Evolutionary conservation across 2,113 vertebrate genomes (phyloP), one percentile per base, ranked within the genome.

Genomic region (Oriolus oriolus): DNA sequence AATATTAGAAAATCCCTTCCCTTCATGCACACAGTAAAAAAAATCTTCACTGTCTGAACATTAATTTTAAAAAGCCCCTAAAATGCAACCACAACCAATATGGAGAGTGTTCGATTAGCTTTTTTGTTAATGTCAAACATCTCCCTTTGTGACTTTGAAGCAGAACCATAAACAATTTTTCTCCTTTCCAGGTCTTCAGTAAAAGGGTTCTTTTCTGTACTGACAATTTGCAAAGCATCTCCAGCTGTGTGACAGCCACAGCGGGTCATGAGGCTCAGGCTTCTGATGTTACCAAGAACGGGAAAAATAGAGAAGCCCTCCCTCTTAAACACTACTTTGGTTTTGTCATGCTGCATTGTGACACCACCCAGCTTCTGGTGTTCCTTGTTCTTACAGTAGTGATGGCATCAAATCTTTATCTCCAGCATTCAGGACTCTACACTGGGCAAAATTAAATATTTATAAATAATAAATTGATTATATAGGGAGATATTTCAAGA

Each of bases 11-110:
- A 80, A 86, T 45, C 5, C 2, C 15, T n/a, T 73, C 27, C 3
- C 7, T 31, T 80, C 28, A 35, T 0, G 0, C 6, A 42, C 14
- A 74, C 0, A 59, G 0, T 27, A 1, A 28, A 69, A 31, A 76
- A 45, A 31, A 76, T 6, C 27, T 71, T 35, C 0, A 0, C 6
- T 63, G 37, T 42, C 21, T 84, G 50, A 93, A 42, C 7, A 70
- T 16, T 33, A 56, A 21, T 56, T 19, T 20, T 24, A 52, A 30
- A 61, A 41, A 37, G 24, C 2, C 13, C 5, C 41, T 76, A 47
- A 41, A 59, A 41, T 23, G 17, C n/a, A 53, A 79, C 18, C 23
- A 64, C 27, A 37, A 42, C 56, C 21, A 85, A 75, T 37, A 65
- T 0, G n/a, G 16, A 75, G 44, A 65, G 3, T 78, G 26, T 39